These are phyloP conservation scores for Acanthurus tractus DNA, from an alignment of 2,797 vertebrate genomes.

Conservation along the genomic window DNA sequence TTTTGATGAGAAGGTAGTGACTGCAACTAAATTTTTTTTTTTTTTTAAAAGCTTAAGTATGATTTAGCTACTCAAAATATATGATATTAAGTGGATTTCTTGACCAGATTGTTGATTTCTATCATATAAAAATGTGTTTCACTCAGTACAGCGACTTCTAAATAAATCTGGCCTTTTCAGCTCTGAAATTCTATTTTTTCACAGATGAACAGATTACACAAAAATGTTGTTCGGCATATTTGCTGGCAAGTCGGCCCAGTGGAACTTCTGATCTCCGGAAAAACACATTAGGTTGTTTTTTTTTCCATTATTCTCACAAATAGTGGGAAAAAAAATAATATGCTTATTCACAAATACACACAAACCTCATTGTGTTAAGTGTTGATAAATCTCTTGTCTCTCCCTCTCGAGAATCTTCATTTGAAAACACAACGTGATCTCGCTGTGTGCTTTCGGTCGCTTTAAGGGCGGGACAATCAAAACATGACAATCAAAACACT, in stretches of 20 bases:
- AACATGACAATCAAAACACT: conserved; percentile 51
- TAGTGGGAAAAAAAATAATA: background rate
- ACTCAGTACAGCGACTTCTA: background rate
- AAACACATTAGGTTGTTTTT: conserved; percentile 16
- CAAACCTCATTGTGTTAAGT: conserved; percentile 9
- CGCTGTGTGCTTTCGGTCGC: conserved; percentile 25
- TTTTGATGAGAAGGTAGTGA: too few species aligned
- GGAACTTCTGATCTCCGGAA: conserved; percentile 23
- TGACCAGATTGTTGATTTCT: too few species aligned
- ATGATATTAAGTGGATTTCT: too few species aligned
- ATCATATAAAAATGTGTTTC: background rate
- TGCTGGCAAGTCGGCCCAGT: conserved; percentile 5
- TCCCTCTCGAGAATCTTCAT: conserved; percentile 10
- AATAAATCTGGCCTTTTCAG: conserved; percentile 39
- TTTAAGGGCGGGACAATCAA: conserved; percentile 48
- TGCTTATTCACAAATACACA: background rate
- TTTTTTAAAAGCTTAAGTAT: too few species aligned
- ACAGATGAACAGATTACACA: conserved; percentile 25
- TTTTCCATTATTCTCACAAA: background rate
- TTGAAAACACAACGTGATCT: conserved; percentile 44
- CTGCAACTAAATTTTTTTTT: too few species aligned
- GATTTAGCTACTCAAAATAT: too few species aligned
- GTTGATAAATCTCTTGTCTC: conserved; percentile 30
- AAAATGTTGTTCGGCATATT: conserved; percentile 23
- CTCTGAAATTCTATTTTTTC: conserved; percentile 16